Evolutionary conservation across 2,888 invertebrate genomes (phyloP).

Genomic region (Allacma fusca): DNA sequence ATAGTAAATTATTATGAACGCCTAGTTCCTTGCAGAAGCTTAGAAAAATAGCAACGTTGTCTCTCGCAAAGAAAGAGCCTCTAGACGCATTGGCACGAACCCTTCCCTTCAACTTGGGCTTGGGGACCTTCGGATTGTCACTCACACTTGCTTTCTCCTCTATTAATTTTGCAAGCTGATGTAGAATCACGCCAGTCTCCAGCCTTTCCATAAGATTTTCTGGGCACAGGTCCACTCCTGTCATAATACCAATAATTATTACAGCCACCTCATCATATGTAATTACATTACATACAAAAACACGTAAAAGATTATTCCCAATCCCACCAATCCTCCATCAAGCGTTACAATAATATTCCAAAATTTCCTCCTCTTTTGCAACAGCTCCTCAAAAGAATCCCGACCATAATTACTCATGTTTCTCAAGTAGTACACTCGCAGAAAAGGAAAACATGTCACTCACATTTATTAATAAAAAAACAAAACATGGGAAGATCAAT

Average conservation of each 20-base stretch:
- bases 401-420: no score
- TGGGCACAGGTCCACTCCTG: constrained; percentile 63
- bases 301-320: no score
- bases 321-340: no score
- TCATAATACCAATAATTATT: background rate
- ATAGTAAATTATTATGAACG: constrained; percentile 85
- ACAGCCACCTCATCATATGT: no score
- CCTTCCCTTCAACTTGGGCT: constrained; percentile 76
- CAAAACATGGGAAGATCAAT: no score
- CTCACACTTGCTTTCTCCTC: constrained; percentile 77
- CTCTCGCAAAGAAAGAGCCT: constrained; percentile 86
- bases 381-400: no score
- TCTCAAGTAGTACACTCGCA: no score
- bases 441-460: no score
- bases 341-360: no score
- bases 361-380: no score
- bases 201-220: constrained; percentile 82
- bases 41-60: constrained; percentile 89
- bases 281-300: no score
- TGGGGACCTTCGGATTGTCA: constrained; percentile 66
- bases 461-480: no score
- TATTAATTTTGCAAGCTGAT: constrained; percentile 81
- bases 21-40: constrained; percentile 84
- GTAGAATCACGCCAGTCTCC: constrained; percentile 84
- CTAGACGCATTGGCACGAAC: constrained; percentile 85